These are phyloP conservation scores for Sesia bembeciformis DNA, from an alignment of 2,888 invertebrate genomes.

Conservation along the genomic window DNA sequence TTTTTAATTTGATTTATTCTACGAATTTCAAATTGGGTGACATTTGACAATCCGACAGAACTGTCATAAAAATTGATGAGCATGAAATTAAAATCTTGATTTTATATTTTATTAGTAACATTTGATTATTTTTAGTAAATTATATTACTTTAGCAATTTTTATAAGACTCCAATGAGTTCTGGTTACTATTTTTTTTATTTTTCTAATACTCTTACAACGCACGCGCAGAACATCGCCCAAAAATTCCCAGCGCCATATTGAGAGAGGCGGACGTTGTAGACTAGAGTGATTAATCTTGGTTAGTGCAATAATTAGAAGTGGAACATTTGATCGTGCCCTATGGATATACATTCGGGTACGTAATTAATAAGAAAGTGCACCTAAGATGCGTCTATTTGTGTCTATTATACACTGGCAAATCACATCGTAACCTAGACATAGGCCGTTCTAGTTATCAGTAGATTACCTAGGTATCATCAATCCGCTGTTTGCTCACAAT, in stretches of 20 bases:
- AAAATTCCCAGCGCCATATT: slow-evolving; percentile 83
- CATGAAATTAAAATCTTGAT: too few relatives aligned
- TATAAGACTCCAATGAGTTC: background rate
- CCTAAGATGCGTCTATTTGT: slow-evolving; percentile 30
- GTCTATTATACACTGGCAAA: slow-evolving; percentile 40
- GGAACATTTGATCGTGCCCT: slow-evolving; percentile 72
- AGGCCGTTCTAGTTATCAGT: slow-evolving; percentile 77
- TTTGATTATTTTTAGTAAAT: background rate
- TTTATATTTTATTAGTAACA: too few relatives aligned
- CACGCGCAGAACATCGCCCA: slow-evolving; percentile 74
- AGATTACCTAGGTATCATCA: slow-evolving; percentile 74
- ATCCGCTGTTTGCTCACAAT: slow-evolving; percentile 75
- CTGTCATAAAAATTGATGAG: too few relatives aligned
- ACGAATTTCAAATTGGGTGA: too few relatives aligned
- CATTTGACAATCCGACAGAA: too few relatives aligned
- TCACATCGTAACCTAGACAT: slow-evolving; percentile 76
- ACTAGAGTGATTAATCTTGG: slow-evolving; percentile 73
- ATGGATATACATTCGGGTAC: slow-evolving; percentile 76
- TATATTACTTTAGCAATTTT: background rate
- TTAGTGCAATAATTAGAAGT: slow-evolving; percentile 73
- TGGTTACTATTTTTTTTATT: slow-evolving; percentile 26
- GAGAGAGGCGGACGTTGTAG: slow-evolving; percentile 82
- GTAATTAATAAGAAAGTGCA: slow-evolving; percentile 57
- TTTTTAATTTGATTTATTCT: too few relatives aligned
- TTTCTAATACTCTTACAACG: slow-evolving; percentile 63